These are phyloP conservation scores for Microctenopoma stevenorrisi DNA, from an alignment of 2,797 vertebrate species.

Conservation along the genomic window DNA sequence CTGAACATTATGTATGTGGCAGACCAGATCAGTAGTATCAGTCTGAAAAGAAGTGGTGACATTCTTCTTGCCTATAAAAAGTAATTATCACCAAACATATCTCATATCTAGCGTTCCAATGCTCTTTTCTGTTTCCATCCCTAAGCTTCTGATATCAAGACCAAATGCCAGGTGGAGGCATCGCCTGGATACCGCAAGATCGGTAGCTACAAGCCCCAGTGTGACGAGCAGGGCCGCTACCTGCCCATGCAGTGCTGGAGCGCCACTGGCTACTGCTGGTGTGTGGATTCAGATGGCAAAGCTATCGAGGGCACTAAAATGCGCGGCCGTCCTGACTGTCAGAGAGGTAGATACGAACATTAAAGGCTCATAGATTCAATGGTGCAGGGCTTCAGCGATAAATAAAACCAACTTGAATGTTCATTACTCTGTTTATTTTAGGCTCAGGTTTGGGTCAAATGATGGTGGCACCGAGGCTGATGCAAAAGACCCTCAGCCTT, in stretches of 20 bases:
- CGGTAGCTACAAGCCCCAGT: slow-evolving; percentile 85
- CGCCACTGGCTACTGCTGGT: slow-evolving; percentile 93
- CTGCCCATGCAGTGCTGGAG: slow-evolving; percentile 88
- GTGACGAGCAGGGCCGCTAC: slow-evolving; percentile 89
- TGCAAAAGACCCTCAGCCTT: slow-evolving; percentile 38
- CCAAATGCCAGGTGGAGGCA: slow-evolving; percentile 86
- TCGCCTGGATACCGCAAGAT: slow-evolving; percentile 30
- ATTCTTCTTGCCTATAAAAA: too few relatives aligned
- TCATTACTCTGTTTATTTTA: not conserved
- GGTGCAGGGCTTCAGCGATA: not conserved
- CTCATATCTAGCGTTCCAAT: not conserved
- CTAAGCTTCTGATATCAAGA: slow-evolving; percentile 61
- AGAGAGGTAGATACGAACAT: slow-evolving; percentile 43
- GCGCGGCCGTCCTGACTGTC: slow-evolving; percentile 67
- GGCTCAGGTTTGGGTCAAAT: not conserved
- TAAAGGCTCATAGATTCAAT: not conserved
- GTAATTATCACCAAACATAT: not conserved
- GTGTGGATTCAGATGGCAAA: slow-evolving; percentile 86
- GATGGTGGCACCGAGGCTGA: slow-evolving; percentile 28
- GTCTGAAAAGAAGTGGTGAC: too few relatives aligned
- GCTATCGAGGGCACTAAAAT: slow-evolving; percentile 81
- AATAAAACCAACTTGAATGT: not conserved
- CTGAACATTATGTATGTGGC: not conserved
- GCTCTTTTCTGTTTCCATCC: not conserved
- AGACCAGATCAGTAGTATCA: not conserved